Evolutionary conservation across 53 echinoderm and acorn worm genomes (phyloP).

Genomic region (Temnopleurus reevesii): DNA sequence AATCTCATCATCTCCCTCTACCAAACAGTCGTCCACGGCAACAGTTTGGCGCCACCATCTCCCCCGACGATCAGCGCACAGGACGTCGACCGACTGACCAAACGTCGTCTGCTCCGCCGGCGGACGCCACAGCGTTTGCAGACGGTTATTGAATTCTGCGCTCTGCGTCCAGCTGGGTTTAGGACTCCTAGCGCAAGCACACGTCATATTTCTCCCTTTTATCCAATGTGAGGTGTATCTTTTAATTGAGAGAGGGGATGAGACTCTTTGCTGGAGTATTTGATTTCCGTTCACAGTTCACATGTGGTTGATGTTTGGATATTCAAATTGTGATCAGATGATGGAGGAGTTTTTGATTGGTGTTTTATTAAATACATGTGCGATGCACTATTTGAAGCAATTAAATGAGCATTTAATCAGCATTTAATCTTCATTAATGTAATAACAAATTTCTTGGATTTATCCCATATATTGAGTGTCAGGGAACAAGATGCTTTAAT

Average conservation of each 20-base stretch:
- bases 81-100: not conserved
- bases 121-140: not conserved
- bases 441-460: no score
- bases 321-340: no score
- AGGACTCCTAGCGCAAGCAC: not conserved
- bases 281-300: not conserved
- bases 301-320: not conserved
- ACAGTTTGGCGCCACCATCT: conserved; percentile 57
- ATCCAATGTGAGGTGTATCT: not conserved
- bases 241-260: not conserved
- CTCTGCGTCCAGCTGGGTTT: not conserved
- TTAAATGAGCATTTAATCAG: no score
- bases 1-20: conserved; percentile 18
- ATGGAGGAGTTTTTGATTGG: no score
- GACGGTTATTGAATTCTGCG: conserved; percentile 25
- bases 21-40: not conserved
- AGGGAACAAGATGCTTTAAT: no score
- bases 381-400: no score
- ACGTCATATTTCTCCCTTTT: not conserved
- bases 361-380: no score
- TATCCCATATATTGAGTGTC: no score
- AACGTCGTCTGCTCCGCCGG: not conserved
- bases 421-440: no score
- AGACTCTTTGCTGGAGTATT: not conserved
- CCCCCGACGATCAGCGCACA: conserved; percentile 14